A percentile compares a stretch with the other conserved stretches of the same genome.
These are phyloP conservation scores for Dasyprocta punctata DNA, from an alignment of 2,113 vertebrate species.

Conservation along the genomic window DNA sequence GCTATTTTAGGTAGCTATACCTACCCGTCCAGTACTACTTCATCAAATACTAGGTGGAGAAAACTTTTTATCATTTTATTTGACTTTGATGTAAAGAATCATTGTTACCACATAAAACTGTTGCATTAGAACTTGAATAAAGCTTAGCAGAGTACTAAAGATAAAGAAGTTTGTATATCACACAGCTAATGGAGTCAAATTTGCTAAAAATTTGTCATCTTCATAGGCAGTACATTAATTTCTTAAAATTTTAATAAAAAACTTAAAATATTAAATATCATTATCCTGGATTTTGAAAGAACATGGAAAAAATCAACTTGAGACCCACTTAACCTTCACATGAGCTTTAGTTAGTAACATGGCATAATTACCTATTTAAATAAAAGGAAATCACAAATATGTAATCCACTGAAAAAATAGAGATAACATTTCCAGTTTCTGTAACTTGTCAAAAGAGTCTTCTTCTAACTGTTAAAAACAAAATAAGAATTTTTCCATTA, in stretches of 20 bases:
- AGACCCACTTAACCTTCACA: constrained; percentile 80
- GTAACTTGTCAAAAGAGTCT: constrained; percentile 24
- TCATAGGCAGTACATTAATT: constrained; percentile 37
- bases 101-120: constrained; percentile 32
- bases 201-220: constrained; percentile 54
- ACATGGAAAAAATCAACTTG: constrained; percentile 71
- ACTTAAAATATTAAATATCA: constrained; percentile 67
- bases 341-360: constrained; percentile 69
- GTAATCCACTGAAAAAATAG: constrained; percentile 21
- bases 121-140: constrained; percentile 38
- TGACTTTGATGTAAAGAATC: constrained; percentile 14
- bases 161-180: constrained; percentile 14
- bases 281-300: constrained; percentile 57
- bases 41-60: not conserved
- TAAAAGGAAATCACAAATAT: constrained; percentile 63
- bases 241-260: constrained; percentile 67
- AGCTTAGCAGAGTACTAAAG: not conserved
- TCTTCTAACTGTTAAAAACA: constrained; percentile 44
- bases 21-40: not conserved
- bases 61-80: constrained; percentile 10
- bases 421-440: constrained; percentile 18
- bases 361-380: constrained; percentile 71
- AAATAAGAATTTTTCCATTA: constrained; percentile 40
- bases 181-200: constrained; percentile 25
- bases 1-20: not conserved